phyloP scores from a whole-genome alignment of 2,113 vertebrate species.

The Ceyx cyanopectus region DNA sequence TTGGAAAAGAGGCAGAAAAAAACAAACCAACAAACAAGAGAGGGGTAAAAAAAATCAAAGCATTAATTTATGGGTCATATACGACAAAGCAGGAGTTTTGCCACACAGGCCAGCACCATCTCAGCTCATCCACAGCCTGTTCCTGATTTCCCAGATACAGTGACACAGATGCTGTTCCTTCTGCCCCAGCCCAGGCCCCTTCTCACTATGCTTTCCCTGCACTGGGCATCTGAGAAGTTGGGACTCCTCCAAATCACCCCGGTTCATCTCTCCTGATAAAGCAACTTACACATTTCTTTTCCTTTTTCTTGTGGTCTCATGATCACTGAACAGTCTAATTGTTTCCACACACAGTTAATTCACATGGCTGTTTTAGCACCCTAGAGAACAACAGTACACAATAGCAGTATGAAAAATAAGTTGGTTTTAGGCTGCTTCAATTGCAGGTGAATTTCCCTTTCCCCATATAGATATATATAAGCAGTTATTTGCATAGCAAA shows the following conservation, averaged over 20 bases:
- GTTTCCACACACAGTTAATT: background rate
- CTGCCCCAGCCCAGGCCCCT: background rate
- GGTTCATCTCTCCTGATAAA: background rate
- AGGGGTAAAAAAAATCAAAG: background rate
- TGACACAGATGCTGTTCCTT: background rate
- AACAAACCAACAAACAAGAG: background rate
- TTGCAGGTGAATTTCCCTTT: background rate
- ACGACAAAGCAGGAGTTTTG: background rate
- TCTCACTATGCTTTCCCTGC: accelerated
- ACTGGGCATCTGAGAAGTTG: accelerated
- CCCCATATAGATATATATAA: accelerated
- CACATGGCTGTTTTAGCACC: background rate
- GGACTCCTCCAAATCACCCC: background rate
- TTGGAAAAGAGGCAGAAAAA: background rate
- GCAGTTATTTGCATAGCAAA: background rate
- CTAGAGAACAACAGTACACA: background rate
- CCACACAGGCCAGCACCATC: background rate
- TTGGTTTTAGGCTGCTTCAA: background rate
- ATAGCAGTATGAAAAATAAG: background rate
- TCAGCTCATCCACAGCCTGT: background rate
- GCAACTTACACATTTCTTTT: background rate
- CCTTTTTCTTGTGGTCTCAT: background rate
- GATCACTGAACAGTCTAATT: background rate
- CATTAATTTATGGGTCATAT: background rate
- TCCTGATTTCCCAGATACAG: background rate